Percentiles rank a stretch among this genome's conserved stretches.
Conservation (phyloP, 1,140 invertebrate genomes). For the Caerostris extrusa region DNA sequence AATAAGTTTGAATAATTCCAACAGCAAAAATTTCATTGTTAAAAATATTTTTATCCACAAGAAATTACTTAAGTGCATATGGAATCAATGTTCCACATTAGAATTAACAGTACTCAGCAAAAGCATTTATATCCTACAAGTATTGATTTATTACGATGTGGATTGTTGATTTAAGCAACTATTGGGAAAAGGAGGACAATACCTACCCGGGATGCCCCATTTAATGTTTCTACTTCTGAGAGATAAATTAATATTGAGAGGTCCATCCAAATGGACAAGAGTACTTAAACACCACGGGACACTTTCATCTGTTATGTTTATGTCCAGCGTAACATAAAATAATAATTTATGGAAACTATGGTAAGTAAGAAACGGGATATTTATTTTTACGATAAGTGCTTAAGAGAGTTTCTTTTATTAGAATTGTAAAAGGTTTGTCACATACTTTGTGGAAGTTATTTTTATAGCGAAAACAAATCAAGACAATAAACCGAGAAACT, state of each 20-base stretch:
- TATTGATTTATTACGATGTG: constrained; percentile 29
- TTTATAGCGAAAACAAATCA: neutral
- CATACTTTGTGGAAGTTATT: neutral
- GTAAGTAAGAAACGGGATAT: neutral
- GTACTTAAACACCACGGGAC: neutral
- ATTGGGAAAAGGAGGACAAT: neutral
- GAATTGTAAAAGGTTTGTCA: neutral
- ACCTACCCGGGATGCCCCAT: neutral
- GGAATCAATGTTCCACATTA: neutral
- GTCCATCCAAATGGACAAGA: neutral
- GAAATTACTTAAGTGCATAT: too few relatives aligned
- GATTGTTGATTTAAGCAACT: constrained; percentile 6
- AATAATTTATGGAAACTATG: neutral
- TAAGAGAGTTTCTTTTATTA: neutral
- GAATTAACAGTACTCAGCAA: neutral
- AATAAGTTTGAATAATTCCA: too few relatives aligned
- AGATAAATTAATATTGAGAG: constrained; percentile 11
- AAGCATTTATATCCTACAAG: constrained; percentile 19
- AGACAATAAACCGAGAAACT: neutral
- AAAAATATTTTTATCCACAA: too few relatives aligned
- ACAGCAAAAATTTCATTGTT: too few relatives aligned
- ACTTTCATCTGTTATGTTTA: constrained; percentile 19
- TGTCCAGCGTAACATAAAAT: neutral
- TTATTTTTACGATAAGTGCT: constrained; percentile 1
- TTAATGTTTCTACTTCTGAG: neutral